Evolutionary conservation across 2,888 invertebrate species (phyloP).

Genomic region (Capitulum mitella): DNA sequence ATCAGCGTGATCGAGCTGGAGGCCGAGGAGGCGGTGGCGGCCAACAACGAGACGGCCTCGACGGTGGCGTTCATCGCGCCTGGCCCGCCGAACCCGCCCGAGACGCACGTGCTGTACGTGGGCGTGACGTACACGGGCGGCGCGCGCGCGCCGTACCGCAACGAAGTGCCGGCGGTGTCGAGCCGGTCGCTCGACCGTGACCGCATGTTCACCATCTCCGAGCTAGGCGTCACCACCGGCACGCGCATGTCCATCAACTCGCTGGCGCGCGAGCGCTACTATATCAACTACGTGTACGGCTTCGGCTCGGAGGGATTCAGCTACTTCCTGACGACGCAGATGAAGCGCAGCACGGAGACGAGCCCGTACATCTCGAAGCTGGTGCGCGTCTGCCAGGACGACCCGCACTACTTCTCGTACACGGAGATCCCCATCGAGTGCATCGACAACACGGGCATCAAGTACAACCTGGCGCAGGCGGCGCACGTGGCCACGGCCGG

Average conservation of each 20-base stretch:
- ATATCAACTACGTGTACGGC: slow-evolving; percentile 91
- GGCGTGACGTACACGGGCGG: slow-evolving; percentile 74
- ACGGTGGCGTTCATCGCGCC: slow-evolving; percentile 95
- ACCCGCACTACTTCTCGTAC: slow-evolving; percentile 92
- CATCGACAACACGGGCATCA: slow-evolving; percentile 53
- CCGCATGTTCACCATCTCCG: slow-evolving; percentile 82
- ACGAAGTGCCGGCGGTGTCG: slow-evolving; percentile 88
- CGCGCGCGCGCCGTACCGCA: slow-evolving; percentile 75
- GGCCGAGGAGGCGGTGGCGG: slow-evolving; percentile 82
- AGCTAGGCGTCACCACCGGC: slow-evolving; percentile 81
- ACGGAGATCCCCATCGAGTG: slow-evolving; percentile 95
- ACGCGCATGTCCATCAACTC: slow-evolving; percentile 89
- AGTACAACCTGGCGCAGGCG: slow-evolving; percentile 87
- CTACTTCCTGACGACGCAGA: slow-evolving; percentile 91
- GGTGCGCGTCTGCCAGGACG: slow-evolving; percentile 90
- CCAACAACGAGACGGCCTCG: slow-evolving; percentile 88
- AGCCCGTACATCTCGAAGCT: slow-evolving; percentile 84
- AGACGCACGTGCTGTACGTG: slow-evolving; percentile 81
- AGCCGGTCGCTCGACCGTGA: slow-evolving; percentile 80
- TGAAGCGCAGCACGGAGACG: slow-evolving; percentile 63
- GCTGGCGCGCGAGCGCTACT: slow-evolving; percentile 79
- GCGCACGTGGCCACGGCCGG: slow-evolving; percentile 89
- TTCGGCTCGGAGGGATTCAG: slow-evolving; percentile 93
- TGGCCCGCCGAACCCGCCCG: slow-evolving; percentile 69
- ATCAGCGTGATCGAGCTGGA: slow-evolving; percentile 72